phyloP scores from a whole-genome alignment of 2,888 invertebrate species.

The Geotrupes spiniger region DNA sequence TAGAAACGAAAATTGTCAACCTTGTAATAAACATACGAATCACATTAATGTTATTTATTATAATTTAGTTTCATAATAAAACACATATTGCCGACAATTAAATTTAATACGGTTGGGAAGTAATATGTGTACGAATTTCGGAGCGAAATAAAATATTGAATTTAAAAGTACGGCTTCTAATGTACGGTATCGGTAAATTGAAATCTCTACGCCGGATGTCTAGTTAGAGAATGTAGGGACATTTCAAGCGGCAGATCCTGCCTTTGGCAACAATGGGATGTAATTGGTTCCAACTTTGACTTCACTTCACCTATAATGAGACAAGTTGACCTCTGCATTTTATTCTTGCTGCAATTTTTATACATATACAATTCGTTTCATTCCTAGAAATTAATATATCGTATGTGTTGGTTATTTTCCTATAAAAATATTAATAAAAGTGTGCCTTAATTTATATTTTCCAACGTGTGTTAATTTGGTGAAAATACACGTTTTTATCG shows the following conservation, averaged over 20 bases:
- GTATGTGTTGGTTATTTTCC: too few species aligned
- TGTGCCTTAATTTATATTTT: too few species aligned
- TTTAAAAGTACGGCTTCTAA: constrained; percentile 3
- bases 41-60: too few species aligned
- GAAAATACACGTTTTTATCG: too few species aligned
- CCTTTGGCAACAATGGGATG: constrained; percentile 49
- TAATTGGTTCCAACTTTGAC: constrained; percentile 51
- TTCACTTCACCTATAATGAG: constrained; percentile 44
- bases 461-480: too few species aligned
- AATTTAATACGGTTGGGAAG: too few species aligned
- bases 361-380: background rate
- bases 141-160: constrained; percentile 3
- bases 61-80: too few species aligned
- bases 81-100: too few species aligned
- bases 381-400: background rate
- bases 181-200: constrained; percentile 43
- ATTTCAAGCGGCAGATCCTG: constrained; percentile 43
- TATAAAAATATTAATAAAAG: too few species aligned
- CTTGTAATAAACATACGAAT: too few species aligned
- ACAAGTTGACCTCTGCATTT: constrained; percentile 35
- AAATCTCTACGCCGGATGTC: constrained; percentile 42
- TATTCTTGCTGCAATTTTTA: constrained; percentile 16
- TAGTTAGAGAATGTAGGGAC: constrained; percentile 34
- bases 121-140: too few species aligned
- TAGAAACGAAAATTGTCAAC: too few species aligned